Conservation (phyloP, 2,888 invertebrate species). For the Latrodectus elegans region DNA sequence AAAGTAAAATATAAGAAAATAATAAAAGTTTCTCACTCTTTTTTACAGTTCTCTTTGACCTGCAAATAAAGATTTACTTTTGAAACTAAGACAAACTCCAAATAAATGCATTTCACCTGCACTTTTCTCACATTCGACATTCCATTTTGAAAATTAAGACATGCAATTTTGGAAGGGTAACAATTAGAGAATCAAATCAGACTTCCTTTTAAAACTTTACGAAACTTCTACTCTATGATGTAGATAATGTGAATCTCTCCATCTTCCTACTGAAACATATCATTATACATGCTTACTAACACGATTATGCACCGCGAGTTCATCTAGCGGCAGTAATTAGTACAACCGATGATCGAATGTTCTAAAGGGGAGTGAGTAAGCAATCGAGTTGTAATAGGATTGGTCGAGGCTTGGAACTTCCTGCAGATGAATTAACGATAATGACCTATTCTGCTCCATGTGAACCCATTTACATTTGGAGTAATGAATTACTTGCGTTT, state of each 20-base stretch:
- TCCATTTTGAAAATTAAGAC: too few relatives aligned
- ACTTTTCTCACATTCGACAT: too few relatives aligned
- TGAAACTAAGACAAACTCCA: too few relatives aligned
- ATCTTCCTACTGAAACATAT: not conserved
- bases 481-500: constrained; percentile 46
- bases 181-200: too few relatives aligned
- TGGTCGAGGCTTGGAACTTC: constrained; percentile 14
- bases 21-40: too few relatives aligned
- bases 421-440: constrained; percentile 21
- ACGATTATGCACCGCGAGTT: constrained; percentile 37
- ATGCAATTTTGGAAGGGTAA: too few relatives aligned
- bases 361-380: not conserved
- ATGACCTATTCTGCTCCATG: constrained; percentile 44
- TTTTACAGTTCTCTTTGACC: too few relatives aligned
- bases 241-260: not conserved
- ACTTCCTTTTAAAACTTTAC: too few relatives aligned
- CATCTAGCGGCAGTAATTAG: constrained; percentile 43
- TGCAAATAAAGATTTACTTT: too few relatives aligned
- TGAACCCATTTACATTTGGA: constrained; percentile 33
- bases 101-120: too few relatives aligned
- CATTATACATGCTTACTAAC: constrained; percentile 27
- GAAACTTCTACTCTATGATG: not conserved
- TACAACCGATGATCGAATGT: constrained; percentile 12
- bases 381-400: constrained; percentile 44
- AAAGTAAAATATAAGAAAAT: too few relatives aligned